phyloP scores from a whole-genome alignment of 2,888 invertebrate species.

The Tetheella fluctuosa region DNA sequence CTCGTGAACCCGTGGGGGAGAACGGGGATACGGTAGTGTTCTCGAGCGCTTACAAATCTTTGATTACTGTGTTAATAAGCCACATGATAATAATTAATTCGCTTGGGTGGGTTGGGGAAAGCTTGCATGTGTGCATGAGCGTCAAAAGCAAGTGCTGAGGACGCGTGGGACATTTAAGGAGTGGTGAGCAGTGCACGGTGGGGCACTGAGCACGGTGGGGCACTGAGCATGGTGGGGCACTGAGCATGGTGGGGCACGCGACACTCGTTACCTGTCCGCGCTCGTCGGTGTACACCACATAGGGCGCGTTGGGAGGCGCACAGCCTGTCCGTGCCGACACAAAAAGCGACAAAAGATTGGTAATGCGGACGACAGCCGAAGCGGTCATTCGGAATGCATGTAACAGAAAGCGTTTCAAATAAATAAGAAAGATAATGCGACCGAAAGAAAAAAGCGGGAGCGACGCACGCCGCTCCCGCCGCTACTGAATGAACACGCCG shows the following conservation, averaged over 20 bases:
- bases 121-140: slow-evolving; percentile 23
- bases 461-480: slow-evolving; percentile 68
- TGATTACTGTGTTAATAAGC: slow-evolving; percentile 47
- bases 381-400: slow-evolving; percentile 84
- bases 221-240: slow-evolving; percentile 18
- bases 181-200: slow-evolving; percentile 21
- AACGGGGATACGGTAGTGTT: slow-evolving; percentile 22
- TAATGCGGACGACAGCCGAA: slow-evolving; percentile 81
- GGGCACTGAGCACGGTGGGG: slow-evolving; percentile 18
- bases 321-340: slow-evolving; percentile 81
- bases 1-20: slow-evolving; percentile 32
- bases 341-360: slow-evolving; percentile 81
- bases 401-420: slow-evolving; percentile 83
- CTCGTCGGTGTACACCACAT: slow-evolving; percentile 97
- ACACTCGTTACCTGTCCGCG: slow-evolving; percentile 95
- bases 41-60: slow-evolving; percentile 19
- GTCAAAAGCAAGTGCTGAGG: slow-evolving; percentile 6
- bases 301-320: slow-evolving; percentile 95
- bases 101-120: slow-evolving; percentile 27
- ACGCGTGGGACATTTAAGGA: slow-evolving; percentile 18
- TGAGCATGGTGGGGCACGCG: slow-evolving; percentile 60
- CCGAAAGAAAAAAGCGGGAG: slow-evolving; percentile 64
- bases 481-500: slow-evolving; percentile 72
- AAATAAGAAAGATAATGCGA: slow-evolving; percentile 76
- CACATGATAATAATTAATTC: slow-evolving; percentile 39